Evolutionary conservation across 2,888 invertebrate genomes (phyloP), one percentile per base, ranked within the genome.

Genomic region (Oligia latruncula): DNA sequence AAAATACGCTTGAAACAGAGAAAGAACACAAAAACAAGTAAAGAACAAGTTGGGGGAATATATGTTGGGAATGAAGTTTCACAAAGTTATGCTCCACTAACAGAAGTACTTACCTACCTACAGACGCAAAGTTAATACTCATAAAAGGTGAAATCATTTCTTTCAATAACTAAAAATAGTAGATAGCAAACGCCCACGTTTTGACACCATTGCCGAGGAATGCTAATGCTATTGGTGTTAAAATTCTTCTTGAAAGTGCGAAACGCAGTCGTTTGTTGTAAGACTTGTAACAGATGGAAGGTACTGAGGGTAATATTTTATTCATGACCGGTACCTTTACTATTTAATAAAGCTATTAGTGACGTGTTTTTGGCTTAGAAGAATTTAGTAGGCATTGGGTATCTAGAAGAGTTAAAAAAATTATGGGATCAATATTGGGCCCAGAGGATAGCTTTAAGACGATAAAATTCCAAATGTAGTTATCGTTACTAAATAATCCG

Each of bases 201-300:
- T 72, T 52, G 82, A 81, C 86, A 81, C 82, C 66, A 66, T 71
- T 73, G 55, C 46, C 2, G 72, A 66, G 62, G 58, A 83, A 85
- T 73, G 60, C 40, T 85, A 83, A 83, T 75, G 55, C 76, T 65
- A 58, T 83, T 82, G 71, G 82, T 74, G 65, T 80, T 75, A 66
- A 72, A 71, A 71, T 81, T 73, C 65, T 58, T 71, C 70, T 82
- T 74, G 70, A 81, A 85, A 74, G 82, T 83, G 73, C 43, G 49
- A 82, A 85, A 81, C 17, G 58, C 17, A 62, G 68, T 70, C 29
- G 35, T 72, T 80, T 81, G 83, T 79, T 64, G 46, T n/a, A n/a
- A n/a, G n/a, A n/a, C n/a, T n/a, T n/a, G n/a, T 72, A 35, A 79
- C 55, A 66, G 35, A 70, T 84, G 79, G 68, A 71, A 62, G 29